Conservation (phyloP, 1,140 invertebrate species). For the Ylistrum balloti region DNA sequence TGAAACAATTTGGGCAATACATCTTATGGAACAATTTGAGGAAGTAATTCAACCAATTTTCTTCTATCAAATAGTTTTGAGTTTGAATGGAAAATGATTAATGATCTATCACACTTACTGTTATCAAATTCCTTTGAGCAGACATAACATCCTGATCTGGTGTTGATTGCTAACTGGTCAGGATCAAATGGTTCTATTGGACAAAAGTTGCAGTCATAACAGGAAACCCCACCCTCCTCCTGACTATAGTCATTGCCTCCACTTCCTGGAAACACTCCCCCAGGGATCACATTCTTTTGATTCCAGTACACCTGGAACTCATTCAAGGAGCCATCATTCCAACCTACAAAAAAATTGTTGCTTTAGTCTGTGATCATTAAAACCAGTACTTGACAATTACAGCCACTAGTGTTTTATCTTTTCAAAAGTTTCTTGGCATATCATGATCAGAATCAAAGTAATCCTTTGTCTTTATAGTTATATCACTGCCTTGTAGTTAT, state of each 20-base stretch:
- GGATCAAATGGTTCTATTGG: constrained; percentile 69
- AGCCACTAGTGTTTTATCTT: no score
- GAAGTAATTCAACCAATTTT: no score
- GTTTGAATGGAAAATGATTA: no score
- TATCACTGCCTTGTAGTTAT: no score
- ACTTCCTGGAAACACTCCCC: constrained; percentile 61
- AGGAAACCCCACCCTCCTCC: constrained; percentile 64
- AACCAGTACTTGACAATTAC: no score
- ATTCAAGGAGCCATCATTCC: constrained; percentile 73
- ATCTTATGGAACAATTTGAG: no score
- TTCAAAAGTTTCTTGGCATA: no score
- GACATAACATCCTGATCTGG: constrained; percentile 66
- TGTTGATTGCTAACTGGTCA: constrained; percentile 57
- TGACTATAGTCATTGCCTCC: constrained; percentile 68
- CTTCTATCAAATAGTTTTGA: no score
- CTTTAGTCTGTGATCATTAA: no score
- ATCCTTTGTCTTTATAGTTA: no score
- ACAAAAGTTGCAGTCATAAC: constrained; percentile 72
- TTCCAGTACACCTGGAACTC: constrained; percentile 74
- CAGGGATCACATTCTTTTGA: constrained; percentile 70
- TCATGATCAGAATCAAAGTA: no score
- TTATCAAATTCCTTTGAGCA: constrained; percentile 73
- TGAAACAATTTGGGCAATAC: neutral
- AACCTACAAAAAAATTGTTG: constrained; percentile 60
- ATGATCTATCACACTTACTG: constrained; percentile 55